Conservation (phyloP, 2,113 vertebrate species). For the Labeo catla region DNA sequence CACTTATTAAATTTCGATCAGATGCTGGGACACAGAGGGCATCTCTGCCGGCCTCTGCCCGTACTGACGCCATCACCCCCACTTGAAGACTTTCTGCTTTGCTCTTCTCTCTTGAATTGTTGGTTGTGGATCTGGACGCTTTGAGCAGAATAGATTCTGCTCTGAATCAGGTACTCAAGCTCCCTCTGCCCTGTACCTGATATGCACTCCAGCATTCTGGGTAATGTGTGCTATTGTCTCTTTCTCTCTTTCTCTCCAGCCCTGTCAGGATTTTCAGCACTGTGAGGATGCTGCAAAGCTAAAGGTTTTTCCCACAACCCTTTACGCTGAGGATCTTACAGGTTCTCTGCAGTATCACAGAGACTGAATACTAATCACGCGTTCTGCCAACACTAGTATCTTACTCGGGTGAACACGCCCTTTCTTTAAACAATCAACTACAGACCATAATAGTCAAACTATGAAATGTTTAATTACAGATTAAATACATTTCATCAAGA, state of each 20-base stretch:
- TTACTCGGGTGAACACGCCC: neutral
- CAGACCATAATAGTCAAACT: neutral
- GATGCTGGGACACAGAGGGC: constrained; percentile 50
- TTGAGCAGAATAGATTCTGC: constrained; percentile 12
- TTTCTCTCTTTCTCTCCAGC: neutral
- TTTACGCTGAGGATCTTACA: constrained; percentile 24
- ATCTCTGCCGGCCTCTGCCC: constrained; percentile 29
- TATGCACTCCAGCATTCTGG: constrained; percentile 34
- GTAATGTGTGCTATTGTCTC: constrained; percentile 30
- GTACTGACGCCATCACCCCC: constrained; percentile 5
- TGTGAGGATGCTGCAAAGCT: constrained; percentile 1
- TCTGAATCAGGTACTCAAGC: constrained; percentile 7
- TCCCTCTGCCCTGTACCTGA: constrained; percentile 28
- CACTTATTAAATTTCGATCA: constrained; percentile 71
- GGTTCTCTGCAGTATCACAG: constrained; percentile 43
- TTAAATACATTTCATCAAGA: neutral
- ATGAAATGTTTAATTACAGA: neutral
- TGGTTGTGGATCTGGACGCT: constrained; percentile 26
- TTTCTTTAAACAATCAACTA: neutral
- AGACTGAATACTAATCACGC: constrained; percentile 43
- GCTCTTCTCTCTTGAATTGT: constrained; percentile 12
- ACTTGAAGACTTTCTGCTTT: constrained; percentile 19
- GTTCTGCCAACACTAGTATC: neutral
- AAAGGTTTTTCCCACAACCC: constrained; percentile 22
- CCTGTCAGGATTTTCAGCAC: constrained; percentile 12